Evolutionary conservation across 2,113 vertebrate species (phyloP), one percentile per base, ranked within the genome.

Genomic region (Sialia sialis): DNA sequence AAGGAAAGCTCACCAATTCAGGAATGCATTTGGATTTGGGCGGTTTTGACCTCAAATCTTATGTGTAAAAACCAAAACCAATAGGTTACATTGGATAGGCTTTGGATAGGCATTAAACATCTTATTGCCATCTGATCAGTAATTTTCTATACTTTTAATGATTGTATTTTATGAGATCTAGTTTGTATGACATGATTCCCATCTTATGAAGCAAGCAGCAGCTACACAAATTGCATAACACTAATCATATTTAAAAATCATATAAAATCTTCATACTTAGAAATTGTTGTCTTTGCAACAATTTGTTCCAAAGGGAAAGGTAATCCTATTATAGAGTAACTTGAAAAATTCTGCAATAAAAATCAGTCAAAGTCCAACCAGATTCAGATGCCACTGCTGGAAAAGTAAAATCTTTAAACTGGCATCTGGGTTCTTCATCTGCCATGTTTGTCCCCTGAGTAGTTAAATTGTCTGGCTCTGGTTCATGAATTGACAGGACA

Each of bases 391-490:
- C 48, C 63, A 67, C 72, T 88, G 20, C 52, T 86, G 64, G 63
- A 89, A 90, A 93, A 88, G 16, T 26, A 68, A 90, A 89, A 80
- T 49, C 48, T 66, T 36, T 56, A 87, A 62, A 68, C 39, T 86
- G 93, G 88, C 67, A 87, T 82, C 56, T 90, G 87, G 30, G 51
- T 76, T 78, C 52, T 70, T 96, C 67, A 73, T 91, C 64, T 96
- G 89, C 93, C 94, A 96, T 82, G 66, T 18, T 74, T 69, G 36
- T 94, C 87, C 73, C 76, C 32, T 27, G 49, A 73, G 92, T 44
- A 51, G 56, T 67, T 90, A 90, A 94, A 89, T 43, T 90, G 34
- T 63, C 62, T 79, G 56, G 49, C 69, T 96, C 29, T 79, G 85
- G 29, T 84, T 44, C 32, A 34, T 59, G 73, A 91, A 41, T 56